Percentiles rank a stretch among this genome's conserved stretches.
Conservation (phyloP, 2,113 vertebrate species). For the Noctilio leporinus region DNA sequence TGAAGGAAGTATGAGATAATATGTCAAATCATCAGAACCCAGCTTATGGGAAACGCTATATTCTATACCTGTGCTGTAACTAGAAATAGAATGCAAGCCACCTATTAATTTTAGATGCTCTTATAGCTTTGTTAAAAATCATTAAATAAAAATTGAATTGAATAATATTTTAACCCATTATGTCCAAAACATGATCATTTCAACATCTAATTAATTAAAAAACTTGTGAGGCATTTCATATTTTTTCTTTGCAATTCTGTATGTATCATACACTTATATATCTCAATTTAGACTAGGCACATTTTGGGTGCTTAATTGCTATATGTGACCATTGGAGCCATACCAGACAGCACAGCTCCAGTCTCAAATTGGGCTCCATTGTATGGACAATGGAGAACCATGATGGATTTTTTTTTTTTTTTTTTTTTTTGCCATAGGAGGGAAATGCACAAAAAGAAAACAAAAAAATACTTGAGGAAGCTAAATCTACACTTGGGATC, state of each 20-base stretch:
- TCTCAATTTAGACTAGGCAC: background rate
- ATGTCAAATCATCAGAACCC: background rate
- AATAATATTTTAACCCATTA: background rate
- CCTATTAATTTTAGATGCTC: background rate
- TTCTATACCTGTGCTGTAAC: background rate
- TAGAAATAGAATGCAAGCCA: background rate
- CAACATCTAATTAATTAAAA: slow-evolving; percentile 1
- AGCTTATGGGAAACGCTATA: background rate
- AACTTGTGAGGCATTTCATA: background rate
- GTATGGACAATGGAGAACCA: background rate
- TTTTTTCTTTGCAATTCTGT: background rate
- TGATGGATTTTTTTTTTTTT: too few relatives aligned
- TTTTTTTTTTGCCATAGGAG: background rate
- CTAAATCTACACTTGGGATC: background rate
- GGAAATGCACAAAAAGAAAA: background rate
- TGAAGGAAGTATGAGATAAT: background rate
- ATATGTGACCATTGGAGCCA: background rate
- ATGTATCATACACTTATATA: background rate
- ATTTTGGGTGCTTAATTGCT: background rate
- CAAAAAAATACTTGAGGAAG: background rate
- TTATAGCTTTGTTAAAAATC: background rate
- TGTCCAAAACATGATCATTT: background rate
- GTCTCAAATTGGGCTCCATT: background rate
- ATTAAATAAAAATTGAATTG: background rate
- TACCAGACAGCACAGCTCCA: background rate